Conservation (phyloP, 2,797 vertebrate genomes). For the Thaleichthys pacificus region DNA sequence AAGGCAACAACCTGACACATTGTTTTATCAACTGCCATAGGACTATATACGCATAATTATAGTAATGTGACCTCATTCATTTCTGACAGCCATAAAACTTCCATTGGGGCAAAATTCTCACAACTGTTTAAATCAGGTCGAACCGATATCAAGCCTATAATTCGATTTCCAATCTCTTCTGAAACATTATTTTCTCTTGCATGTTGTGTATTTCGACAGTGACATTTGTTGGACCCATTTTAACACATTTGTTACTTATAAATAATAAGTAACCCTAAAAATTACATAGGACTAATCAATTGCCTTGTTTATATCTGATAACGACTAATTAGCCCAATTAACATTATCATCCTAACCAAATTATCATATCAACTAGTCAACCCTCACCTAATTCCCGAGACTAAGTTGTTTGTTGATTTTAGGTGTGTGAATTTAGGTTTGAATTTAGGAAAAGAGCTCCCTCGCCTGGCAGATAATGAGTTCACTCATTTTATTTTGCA, state of each 20-base stretch:
- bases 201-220: constrained; percentile 8
- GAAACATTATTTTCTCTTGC: constrained; percentile 3
- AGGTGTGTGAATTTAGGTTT: neutral
- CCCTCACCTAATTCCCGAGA: neutral
- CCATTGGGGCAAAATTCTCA: neutral
- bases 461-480: constrained; percentile 7
- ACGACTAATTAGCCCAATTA: too few species aligned
- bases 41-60: neutral
- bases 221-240: neutral
- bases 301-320: too few species aligned
- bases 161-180: constrained; percentile 2
- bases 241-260: neutral
- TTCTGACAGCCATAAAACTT: neutral
- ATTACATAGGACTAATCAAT: too few species aligned
- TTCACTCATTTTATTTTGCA: neutral
- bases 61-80: neutral
- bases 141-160: neutral
- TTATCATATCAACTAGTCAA: too few species aligned
- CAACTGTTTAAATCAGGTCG: neutral
- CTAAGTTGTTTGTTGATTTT: neutral
- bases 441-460: constrained; percentile 15
- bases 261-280: too few species aligned
- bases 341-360: too few species aligned
- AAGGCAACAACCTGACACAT: neutral
- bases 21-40: neutral